Percentiles rank a stretch among this genome's conserved stretches.
Conservation (phyloP, 2,888 invertebrate genomes). For the Tetramorium bicarinatum region DNA sequence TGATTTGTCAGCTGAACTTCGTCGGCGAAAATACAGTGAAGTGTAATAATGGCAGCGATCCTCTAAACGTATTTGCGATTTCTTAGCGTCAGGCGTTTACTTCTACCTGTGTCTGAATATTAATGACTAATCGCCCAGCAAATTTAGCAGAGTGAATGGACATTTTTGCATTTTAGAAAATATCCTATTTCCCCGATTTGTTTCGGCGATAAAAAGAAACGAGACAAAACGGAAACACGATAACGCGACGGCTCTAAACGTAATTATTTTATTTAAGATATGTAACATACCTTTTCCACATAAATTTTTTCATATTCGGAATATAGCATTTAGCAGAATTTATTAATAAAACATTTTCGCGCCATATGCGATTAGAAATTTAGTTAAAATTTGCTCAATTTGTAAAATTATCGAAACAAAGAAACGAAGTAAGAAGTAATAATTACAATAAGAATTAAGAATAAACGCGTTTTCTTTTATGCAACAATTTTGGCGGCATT, state of each 20-base stretch:
- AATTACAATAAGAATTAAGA: background rate
- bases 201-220: background rate
- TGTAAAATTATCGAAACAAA: background rate
- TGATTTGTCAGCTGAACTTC: conserved; percentile 50
- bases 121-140: background rate
- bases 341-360: background rate
- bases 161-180: background rate
- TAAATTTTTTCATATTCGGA: background rate
- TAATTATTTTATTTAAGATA: background rate
- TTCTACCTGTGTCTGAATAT: background rate
- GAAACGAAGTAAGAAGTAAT: background rate
- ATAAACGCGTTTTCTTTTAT: background rate
- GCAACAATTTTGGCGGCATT: background rate
- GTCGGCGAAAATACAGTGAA: conserved; percentile 2
- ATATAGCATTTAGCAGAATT: background rate
- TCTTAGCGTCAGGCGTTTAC: background rate
- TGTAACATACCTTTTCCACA: background rate
- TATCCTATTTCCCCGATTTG: background rate
- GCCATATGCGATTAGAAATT: background rate
- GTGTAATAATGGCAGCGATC: conserved; percentile 25
- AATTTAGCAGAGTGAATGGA: background rate
- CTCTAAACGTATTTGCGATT: conserved; percentile 12
- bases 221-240: background rate
- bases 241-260: background rate
- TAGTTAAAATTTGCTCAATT: background rate